Evolutionary conservation across 2,113 vertebrate species (phyloP).

Genomic region (Xiphophorus maculatus): DNA sequence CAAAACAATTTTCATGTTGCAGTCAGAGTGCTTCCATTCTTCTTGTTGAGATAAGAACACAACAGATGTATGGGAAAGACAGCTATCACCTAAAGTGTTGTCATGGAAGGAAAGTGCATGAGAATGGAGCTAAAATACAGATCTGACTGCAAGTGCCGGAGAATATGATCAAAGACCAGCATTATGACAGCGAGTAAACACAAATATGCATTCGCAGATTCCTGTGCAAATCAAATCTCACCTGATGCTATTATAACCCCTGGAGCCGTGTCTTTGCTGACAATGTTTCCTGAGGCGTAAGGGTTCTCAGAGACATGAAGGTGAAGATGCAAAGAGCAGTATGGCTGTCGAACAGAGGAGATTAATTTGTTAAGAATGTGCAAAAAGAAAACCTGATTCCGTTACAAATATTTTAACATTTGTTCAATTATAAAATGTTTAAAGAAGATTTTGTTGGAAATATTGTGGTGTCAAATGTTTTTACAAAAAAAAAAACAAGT

Average conservation of each 20-base stretch:
- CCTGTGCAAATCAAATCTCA: slow-evolving; percentile 66
- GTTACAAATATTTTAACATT: not conserved
- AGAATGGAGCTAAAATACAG: slow-evolving; percentile 6
- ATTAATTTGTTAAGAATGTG: slow-evolving; percentile 29
- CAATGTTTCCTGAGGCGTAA: slow-evolving; percentile 93
- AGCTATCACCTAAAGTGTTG: slow-evolving; percentile 22
- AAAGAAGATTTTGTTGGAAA: not conserved
- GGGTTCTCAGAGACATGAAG: slow-evolving; percentile 94
- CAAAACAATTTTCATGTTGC: not conserved
- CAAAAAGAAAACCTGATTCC: slow-evolving; percentile 6
- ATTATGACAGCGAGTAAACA: slow-evolving; percentile 27
- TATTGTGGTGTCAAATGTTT: not conserved
- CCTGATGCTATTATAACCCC: slow-evolving; percentile 95
- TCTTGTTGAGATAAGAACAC: slow-evolving; percentile 3
- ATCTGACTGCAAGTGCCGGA: slow-evolving; percentile 3
- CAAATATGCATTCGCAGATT: slow-evolving; percentile 21
- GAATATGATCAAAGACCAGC: slow-evolving; percentile 16
- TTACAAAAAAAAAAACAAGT: not conserved
- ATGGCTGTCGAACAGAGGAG: slow-evolving; percentile 80
- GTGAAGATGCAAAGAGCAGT: slow-evolving; percentile 92
- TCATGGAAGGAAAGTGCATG: slow-evolving; percentile 5
- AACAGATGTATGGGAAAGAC: slow-evolving; percentile 20
- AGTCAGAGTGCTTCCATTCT: not conserved
- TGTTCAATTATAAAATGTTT: not conserved
- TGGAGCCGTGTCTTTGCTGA: slow-evolving; percentile 91